phyloP scores from a whole-genome alignment of 2,888 invertebrate genomes.

The Mechanitis mazaeus region DNA sequence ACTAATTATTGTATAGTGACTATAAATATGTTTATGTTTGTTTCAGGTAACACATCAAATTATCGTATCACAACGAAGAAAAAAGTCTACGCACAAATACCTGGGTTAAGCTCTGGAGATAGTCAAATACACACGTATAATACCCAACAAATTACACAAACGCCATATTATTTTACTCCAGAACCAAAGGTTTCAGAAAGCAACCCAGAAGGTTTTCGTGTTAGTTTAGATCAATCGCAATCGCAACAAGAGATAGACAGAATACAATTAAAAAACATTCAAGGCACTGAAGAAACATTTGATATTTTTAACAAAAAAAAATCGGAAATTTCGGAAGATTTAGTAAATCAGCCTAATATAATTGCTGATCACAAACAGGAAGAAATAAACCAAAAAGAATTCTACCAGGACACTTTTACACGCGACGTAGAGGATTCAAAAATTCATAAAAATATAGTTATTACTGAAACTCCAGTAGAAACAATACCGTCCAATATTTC shows the following conservation, averaged over 20 bases:
- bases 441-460: not conserved
- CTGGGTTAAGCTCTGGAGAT: slow-evolving; percentile 79
- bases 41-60: slow-evolving; percentile 66
- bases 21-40: slow-evolving; percentile 31
- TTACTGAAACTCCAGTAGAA: not conserved
- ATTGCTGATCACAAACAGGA: not conserved
- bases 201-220: not conserved
- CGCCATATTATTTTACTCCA: slow-evolving; percentile 22
- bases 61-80: slow-evolving; percentile 83
- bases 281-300: slow-evolving; percentile 1
- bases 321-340: slow-evolving; percentile 14
- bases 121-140: slow-evolving; percentile 27
- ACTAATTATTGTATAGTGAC: not conserved
- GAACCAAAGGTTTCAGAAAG: slow-evolving; percentile 14
- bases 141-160: slow-evolving; percentile 27
- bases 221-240: too few species aligned
- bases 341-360: not conserved
- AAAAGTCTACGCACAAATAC: slow-evolving; percentile 86
- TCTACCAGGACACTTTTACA: not conserved
- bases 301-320: slow-evolving; percentile 17
- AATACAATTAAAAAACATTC: not conserved
- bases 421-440: not conserved
- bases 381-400: not conserved
- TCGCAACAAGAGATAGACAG: too few species aligned
- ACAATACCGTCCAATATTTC: not conserved